phyloP scores from a whole-genome alignment of 2,888 invertebrate species.

The Tiliacea aurago region DNA sequence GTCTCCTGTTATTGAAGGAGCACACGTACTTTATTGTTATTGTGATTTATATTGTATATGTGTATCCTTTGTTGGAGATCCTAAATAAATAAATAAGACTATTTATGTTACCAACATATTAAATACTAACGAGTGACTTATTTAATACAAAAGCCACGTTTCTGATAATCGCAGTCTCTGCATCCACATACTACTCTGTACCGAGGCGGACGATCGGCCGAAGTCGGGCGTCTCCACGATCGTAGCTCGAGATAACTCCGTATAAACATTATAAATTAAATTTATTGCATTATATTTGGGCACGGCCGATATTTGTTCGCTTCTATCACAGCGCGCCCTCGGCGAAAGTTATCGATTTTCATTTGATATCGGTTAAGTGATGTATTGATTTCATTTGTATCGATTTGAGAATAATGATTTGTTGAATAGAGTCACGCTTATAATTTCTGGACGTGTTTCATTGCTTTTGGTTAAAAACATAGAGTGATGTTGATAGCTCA shows the following conservation, averaged over 20 bases:
- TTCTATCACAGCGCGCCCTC: slow-evolving; percentile 81
- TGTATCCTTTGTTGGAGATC: too few relatives aligned
- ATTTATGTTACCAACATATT: not conserved
- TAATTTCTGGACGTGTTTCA: not conserved
- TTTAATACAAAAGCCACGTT: not conserved
- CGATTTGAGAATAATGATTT: slow-evolving; percentile 48
- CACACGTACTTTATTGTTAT: too few relatives aligned
- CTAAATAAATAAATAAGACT: too few relatives aligned
- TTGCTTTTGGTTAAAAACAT: not conserved
- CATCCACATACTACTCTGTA: slow-evolving; percentile 70
- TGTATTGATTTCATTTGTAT: slow-evolving; percentile 66
- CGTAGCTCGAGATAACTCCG: slow-evolving; percentile 82
- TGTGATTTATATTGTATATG: too few relatives aligned
- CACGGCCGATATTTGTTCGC: slow-evolving; percentile 84
- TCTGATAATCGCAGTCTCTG: slow-evolving; percentile 34
- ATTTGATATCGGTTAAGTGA: slow-evolving; percentile 54
- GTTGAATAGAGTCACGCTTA: not conserved
- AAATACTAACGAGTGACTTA: not conserved
- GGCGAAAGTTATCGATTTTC: slow-evolving; percentile 71
- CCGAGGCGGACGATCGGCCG: slow-evolving; percentile 67
- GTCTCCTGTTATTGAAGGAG: too few relatives aligned
- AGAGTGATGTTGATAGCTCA: not conserved
- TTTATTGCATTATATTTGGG: slow-evolving; percentile 88
- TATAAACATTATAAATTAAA: slow-evolving; percentile 89
- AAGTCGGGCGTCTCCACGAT: slow-evolving; percentile 85